These are phyloP conservation scores for Drosophila borealis DNA, from an alignment of 2,888 invertebrate species.

Conservation along the genomic window DNA sequence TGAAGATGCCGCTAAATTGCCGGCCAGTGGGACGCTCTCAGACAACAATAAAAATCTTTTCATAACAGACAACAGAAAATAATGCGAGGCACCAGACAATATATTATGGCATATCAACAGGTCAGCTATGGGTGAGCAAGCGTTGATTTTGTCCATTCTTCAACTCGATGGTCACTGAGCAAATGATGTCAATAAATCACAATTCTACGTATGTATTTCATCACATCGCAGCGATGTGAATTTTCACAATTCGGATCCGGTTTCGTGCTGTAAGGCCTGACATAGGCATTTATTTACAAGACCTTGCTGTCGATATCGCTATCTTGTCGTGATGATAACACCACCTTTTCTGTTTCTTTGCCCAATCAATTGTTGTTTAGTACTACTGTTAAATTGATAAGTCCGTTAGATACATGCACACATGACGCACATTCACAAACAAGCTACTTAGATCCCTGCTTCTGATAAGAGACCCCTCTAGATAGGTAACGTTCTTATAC, in stretches of 20 bases:
- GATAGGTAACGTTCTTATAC: not conserved
- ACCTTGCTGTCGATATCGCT: constrained; percentile 9
- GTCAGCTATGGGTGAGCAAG: constrained; percentile 26
- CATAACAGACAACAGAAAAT: constrained; percentile 16
- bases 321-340: constrained; percentile 43
- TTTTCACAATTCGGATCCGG: constrained; percentile 30
- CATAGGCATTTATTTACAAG: constrained; percentile 33
- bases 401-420: not conserved
- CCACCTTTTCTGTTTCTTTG: constrained; percentile 3
- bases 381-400: constrained; percentile 23
- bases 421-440: constrained; percentile 19
- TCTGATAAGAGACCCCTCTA: constrained; percentile 11
- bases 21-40: constrained; percentile 44
- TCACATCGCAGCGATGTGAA: not conserved
- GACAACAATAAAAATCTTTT: constrained; percentile 13
- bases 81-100: constrained; percentile 16
- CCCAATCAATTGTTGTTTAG: not conserved
- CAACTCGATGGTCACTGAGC: constrained; percentile 29
- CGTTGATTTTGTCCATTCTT: constrained; percentile 28
- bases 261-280: constrained; percentile 16
- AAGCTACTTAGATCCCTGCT: constrained; percentile 4
- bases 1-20: constrained; percentile 51
- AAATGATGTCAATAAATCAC: constrained; percentile 66
- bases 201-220: constrained; percentile 33
- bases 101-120: constrained; percentile 25